phyloP scores from a whole-genome alignment of 2,888 invertebrate species.

The Drosophila nigricruria region DNA sequence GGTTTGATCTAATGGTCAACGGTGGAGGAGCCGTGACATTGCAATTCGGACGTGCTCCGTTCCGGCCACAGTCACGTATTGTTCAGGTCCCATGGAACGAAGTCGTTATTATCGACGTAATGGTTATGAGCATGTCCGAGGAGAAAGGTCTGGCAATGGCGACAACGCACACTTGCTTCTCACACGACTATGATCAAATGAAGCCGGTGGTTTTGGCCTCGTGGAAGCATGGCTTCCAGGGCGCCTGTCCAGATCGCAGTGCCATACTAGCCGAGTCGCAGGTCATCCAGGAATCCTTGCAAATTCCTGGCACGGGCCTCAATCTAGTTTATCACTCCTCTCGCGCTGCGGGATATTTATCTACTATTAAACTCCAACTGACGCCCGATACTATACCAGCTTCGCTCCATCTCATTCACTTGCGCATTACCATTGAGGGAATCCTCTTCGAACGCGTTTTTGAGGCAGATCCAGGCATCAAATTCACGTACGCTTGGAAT shows the following conservation, averaged over 20 bases:
- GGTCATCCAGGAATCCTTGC: conserved; percentile 97
- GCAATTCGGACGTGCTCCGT: conserved; percentile 96
- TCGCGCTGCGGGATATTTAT: conserved; percentile 95
- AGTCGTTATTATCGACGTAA: conserved; percentile 96
- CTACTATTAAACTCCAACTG: conserved; percentile 95
- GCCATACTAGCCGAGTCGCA: conserved; percentile 96
- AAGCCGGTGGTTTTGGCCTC: conserved; percentile 96
- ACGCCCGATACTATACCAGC: conserved; percentile 94
- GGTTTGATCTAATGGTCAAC: conserved; percentile 99
- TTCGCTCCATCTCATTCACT: conserved; percentile 93
- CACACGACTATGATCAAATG: conserved; percentile 96
- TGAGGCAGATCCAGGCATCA: conserved; percentile 98
- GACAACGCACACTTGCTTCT: conserved; percentile 92
- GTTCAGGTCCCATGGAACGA: conserved; percentile 99
- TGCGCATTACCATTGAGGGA: conserved; percentile 97
- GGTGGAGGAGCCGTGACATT: conserved; percentile 99
- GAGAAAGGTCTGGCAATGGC: conserved; percentile 89
- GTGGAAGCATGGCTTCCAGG: conserved; percentile 97
- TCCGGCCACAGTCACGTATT: conserved; percentile 94
- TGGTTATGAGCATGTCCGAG: conserved; percentile 93
- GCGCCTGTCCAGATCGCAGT: conserved; percentile 96
- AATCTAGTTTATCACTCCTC: conserved; percentile 98
- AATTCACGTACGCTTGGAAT: conserved; percentile 99
- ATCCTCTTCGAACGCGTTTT: conserved; percentile 96
- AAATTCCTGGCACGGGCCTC: conserved; percentile 97